These are phyloP conservation scores for Campopleginae sp. DNA, from an alignment of 2,888 invertebrate genomes.

Conservation along the genomic window DNA sequence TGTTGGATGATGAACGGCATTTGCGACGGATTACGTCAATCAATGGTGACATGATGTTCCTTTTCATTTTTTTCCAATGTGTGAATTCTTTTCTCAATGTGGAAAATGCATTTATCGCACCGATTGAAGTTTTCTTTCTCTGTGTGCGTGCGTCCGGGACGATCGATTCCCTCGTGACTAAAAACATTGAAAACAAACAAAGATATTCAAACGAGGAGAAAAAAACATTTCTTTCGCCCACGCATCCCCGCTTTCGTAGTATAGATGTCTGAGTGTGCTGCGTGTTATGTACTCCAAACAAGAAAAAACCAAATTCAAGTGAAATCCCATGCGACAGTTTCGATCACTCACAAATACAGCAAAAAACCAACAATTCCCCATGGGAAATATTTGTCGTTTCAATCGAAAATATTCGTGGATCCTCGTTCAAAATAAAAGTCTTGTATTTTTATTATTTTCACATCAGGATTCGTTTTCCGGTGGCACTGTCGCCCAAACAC, in stretches of 20 bases:
- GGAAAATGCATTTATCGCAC: slow-evolving; percentile 78
- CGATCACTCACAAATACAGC: slow-evolving; percentile 6
- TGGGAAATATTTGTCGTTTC: neutral
- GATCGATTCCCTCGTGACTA: slow-evolving; percentile 72
- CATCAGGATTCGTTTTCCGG: neutral
- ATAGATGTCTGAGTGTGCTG: slow-evolving; percentile 83
- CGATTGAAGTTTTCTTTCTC: slow-evolving; percentile 74
- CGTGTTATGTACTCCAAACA: slow-evolving; percentile 78
- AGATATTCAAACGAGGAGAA: slow-evolving; percentile 9
- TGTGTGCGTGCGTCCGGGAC: slow-evolving; percentile 79
- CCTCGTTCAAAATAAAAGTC: neutral
- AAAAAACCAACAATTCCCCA: slow-evolving; percentile 2
- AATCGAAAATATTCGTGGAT: neutral
- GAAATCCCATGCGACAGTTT: slow-evolving; percentile 49
- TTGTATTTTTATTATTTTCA: neutral
- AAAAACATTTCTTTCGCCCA: slow-evolving; percentile 71
- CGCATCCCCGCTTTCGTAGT: slow-evolving; percentile 79
- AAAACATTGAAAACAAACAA: slow-evolving; percentile 19
- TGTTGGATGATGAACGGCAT: slow-evolving; percentile 75
- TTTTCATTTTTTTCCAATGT: slow-evolving; percentile 36
- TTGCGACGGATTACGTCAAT: slow-evolving; percentile 71
- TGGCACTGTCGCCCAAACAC: neutral
- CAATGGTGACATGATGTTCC: slow-evolving; percentile 72
- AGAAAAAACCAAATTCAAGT: slow-evolving; percentile 9
- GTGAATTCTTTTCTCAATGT: slow-evolving; percentile 61